A percentile compares a stretch with the other conserved stretches of the same genome.
Evolutionary conservation across 2,888 invertebrate species (phyloP).

Genomic region (Microctonus brassicae): DNA sequence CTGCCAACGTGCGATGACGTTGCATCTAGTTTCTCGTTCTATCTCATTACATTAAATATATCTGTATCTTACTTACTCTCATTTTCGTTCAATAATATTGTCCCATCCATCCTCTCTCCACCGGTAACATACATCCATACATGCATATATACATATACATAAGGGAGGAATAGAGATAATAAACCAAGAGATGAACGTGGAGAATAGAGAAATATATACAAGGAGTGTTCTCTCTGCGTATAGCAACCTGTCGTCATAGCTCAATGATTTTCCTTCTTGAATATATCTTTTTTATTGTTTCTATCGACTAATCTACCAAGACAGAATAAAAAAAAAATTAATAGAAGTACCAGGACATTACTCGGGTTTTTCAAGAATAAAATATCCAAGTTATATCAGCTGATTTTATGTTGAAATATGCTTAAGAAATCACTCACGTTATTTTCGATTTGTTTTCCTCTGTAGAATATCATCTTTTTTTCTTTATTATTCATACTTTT

Average conservation of each 20-base stretch:
- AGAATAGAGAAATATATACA: neutral
- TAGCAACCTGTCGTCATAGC: constrained; percentile 14
- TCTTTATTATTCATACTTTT: neutral
- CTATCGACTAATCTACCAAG: neutral
- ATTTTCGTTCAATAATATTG: constrained; percentile 7
- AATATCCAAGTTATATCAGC: constrained; percentile 6
- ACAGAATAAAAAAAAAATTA: neutral
- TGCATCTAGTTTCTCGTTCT: constrained; percentile 14
- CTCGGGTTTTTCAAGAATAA: neutral
- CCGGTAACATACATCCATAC: neutral
- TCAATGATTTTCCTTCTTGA: constrained; percentile 24
- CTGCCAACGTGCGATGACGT: constrained; percentile 39
- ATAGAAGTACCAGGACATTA: neutral
- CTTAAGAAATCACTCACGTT: neutral
- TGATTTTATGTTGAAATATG: constrained; percentile 6
- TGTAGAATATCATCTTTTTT: neutral
- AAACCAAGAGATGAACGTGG: constrained; percentile 4
- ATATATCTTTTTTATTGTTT: neutral
- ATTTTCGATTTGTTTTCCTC: neutral
- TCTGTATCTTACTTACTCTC: constrained; percentile 15
- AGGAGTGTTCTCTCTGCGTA: constrained; percentile 13
- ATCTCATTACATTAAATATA: constrained; percentile 6
- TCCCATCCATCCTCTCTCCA: neutral
- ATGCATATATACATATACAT: constrained; percentile 15
- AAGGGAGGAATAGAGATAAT: neutral